Evolutionary conservation across 2,888 invertebrate species (phyloP).

Genomic region (Stramonita haemastoma): DNA sequence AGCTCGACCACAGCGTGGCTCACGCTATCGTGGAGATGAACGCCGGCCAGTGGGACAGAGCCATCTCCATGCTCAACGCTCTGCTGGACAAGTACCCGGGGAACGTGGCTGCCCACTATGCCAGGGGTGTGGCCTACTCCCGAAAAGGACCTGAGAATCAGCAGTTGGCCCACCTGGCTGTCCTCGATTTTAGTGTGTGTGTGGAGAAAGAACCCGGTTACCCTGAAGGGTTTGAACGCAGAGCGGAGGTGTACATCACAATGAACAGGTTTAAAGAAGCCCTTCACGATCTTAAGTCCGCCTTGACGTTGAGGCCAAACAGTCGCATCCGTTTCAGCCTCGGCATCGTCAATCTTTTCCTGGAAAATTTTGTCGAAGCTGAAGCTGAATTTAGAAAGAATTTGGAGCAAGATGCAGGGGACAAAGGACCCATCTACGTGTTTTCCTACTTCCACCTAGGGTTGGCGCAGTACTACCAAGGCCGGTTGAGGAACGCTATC

Average conservation of each 20-base stretch:
- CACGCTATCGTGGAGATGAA: constrained; percentile 64
- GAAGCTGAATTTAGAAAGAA: constrained; percentile 66
- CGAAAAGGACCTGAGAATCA: constrained; percentile 62
- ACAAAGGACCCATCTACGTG: constrained; percentile 51
- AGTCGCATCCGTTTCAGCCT: constrained; percentile 56
- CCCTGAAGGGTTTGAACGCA: constrained; percentile 62
- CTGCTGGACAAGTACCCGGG: constrained; percentile 58
- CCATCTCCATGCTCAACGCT: constrained; percentile 54
- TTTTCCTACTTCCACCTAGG: constrained; percentile 66
- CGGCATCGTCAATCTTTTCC: constrained; percentile 62
- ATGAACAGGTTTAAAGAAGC: constrained; percentile 61
- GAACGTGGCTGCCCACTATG: constrained; percentile 63
- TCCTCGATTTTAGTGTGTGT: constrained; percentile 63
- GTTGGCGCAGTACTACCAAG: constrained; percentile 66
- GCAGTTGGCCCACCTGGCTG: constrained; percentile 56
- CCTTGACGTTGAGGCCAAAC: constrained; percentile 52
- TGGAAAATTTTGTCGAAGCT: constrained; percentile 67
- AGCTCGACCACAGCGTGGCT: constrained; percentile 62
- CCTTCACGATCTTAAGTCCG: constrained; percentile 59
- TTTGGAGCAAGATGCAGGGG: constrained; percentile 54
- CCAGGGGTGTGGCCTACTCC: constrained; percentile 65
- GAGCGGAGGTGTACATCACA: constrained; percentile 65
- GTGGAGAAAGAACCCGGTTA: constrained; percentile 56
- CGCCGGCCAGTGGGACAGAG: constrained; percentile 60
- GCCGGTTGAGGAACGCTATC: constrained; percentile 68